Evolutionary conservation across 2,888 invertebrate species (phyloP).

Genomic region (Chrysolina americana): DNA sequence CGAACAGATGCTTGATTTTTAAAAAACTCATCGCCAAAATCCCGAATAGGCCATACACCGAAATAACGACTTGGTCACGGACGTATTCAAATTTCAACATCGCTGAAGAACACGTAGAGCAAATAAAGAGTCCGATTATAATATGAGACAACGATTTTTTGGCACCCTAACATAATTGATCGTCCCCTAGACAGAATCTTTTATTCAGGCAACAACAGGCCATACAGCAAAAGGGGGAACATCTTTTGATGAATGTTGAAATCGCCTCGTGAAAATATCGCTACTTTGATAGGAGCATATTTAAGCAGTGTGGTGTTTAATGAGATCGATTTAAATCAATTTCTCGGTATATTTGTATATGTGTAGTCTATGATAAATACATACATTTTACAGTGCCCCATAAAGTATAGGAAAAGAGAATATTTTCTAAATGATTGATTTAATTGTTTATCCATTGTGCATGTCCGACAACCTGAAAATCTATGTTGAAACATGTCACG

Average conservation of each 20-base stretch:
- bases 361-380: too few relatives aligned
- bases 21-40: conserved; percentile 33
- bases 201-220: conserved; percentile 37
- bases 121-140: conserved; percentile 45
- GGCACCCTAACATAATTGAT: conserved; percentile 47
- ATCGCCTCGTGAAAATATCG: conserved; percentile 29
- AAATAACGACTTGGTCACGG: conserved; percentile 43
- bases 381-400: too few relatives aligned
- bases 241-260: conserved; percentile 43
- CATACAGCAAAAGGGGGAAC: conserved; percentile 38
- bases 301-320: too few relatives aligned
- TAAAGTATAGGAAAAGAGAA: too few relatives aligned
- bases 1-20: conserved; percentile 30
- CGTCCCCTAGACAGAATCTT: conserved; percentile 46
- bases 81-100: conserved; percentile 44
- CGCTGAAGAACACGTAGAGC: conserved; percentile 39
- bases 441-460: too few relatives aligned
- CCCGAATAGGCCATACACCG: conserved; percentile 26
- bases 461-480: too few relatives aligned
- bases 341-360: not conserved
- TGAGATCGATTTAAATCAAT: too few relatives aligned
- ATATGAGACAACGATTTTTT: conserved; percentile 44
- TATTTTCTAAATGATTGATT: too few relatives aligned
- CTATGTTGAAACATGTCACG: too few relatives aligned
- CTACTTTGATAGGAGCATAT: not conserved